Conservation (phyloP, 2,113 vertebrate species). For the Mormyrus iriodes region DNA sequence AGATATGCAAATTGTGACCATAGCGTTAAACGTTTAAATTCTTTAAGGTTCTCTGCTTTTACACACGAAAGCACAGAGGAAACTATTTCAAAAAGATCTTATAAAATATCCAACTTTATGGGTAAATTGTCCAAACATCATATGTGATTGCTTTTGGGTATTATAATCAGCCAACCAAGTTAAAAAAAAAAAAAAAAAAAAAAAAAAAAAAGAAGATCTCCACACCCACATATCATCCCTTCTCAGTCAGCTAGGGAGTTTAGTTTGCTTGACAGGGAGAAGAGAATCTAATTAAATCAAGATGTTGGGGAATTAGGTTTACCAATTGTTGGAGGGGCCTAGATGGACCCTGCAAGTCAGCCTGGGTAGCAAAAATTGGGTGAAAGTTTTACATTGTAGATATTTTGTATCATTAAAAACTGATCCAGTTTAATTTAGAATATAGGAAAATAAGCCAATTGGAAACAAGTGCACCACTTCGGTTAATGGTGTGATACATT, state of each 20-base stretch:
- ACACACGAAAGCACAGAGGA: not conserved
- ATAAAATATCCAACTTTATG: not conserved
- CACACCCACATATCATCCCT: not conserved
- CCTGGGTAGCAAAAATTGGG: not conserved
- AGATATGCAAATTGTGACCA: not conserved
- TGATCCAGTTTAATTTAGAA: not conserved
- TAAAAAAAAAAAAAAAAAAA: not conserved
- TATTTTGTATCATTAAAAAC: not conserved
- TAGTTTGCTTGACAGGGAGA: not conserved
- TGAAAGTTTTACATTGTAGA: not conserved
- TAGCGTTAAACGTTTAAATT: not conserved
- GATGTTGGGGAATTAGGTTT: not conserved
- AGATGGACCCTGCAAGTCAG: not conserved
- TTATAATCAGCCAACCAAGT: not conserved
- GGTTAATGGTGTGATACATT: not conserved
- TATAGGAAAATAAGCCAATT: not conserved
- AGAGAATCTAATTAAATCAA: conserved; percentile 2
- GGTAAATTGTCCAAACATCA: not conserved
- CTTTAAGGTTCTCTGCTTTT: not conserved
- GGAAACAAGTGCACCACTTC: not conserved
- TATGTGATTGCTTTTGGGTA: not conserved
- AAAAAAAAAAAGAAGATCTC: not conserved
- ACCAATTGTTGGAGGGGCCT: not conserved
- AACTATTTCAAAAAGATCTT: not conserved
- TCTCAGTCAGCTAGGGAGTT: not conserved